Conservation (phyloP, 2,888 invertebrate genomes). For the Diaperis boleti region DNA sequence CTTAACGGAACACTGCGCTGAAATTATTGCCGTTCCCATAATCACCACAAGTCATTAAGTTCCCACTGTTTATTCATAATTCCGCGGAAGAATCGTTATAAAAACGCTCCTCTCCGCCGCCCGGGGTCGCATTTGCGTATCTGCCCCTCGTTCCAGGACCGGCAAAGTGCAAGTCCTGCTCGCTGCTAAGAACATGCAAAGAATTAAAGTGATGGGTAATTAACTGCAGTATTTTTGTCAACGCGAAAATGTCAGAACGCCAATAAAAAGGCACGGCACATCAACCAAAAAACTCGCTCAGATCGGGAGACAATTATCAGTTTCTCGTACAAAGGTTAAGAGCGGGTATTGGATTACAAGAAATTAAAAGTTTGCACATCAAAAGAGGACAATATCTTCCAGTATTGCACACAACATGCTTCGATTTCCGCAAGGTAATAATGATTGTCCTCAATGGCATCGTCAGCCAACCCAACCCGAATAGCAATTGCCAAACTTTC, state of each 20-base stretch:
- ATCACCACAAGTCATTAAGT: constrained; percentile 66
- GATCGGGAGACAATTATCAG: constrained; percentile 21
- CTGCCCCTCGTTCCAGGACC: constrained; percentile 40
- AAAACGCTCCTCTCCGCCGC: constrained; percentile 44
- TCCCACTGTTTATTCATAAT: constrained; percentile 66
- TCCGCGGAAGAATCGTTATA: constrained; percentile 56
- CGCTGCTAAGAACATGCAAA: constrained; percentile 58
- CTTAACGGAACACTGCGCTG: constrained; percentile 63
- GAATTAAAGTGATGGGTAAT: constrained; percentile 66
- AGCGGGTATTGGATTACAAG: constrained; percentile 10
- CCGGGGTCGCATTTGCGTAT: constrained; percentile 50
- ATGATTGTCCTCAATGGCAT: not conserved
- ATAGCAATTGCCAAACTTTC: constrained; percentile 28
- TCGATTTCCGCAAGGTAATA: no score
- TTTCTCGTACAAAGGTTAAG: constrained; percentile 19
- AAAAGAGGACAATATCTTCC: no score
- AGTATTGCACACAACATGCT: no score
- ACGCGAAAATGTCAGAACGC: constrained; percentile 69
- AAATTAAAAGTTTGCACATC: no score
- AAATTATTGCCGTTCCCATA: constrained; percentile 65
- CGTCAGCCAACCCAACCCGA: constrained; percentile 6
- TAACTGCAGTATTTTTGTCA: constrained; percentile 65
- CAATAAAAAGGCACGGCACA: constrained; percentile 70
- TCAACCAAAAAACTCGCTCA: constrained; percentile 37
- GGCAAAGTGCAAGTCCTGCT: constrained; percentile 58